These are phyloP conservation scores for Umimayanthus chanpuru DNA, from an alignment of 92 coral and sea anemone species.

Conservation along the genomic window DNA sequence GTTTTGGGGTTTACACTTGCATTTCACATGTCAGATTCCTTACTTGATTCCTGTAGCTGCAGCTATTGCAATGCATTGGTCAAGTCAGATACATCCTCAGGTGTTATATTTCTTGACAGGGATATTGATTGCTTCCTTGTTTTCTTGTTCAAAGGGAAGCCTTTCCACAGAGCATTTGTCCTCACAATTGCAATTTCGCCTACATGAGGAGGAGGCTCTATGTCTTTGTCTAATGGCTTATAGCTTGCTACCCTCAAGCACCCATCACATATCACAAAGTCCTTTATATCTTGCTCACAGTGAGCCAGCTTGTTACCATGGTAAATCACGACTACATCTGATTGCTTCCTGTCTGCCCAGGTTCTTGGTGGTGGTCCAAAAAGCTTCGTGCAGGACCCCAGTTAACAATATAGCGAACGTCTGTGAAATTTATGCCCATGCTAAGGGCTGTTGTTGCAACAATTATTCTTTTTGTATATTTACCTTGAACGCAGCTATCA, in stretches of 20 bases:
- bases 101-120: slow-evolving; percentile 41
- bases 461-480: slow-evolving; percentile 31
- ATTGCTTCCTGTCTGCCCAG: slow-evolving; percentile 40
- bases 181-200: slow-evolving; percentile 41
- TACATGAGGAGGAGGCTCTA: slow-evolving; percentile 49
- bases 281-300: slow-evolving; percentile 61
- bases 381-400: slow-evolving; percentile 56
- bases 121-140: background rate
- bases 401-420: slow-evolving; percentile 44
- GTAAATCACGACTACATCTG: slow-evolving; percentile 47
- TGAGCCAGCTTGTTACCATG: slow-evolving; percentile 53
- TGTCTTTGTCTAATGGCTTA: slow-evolving; percentile 55
- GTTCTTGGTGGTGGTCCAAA: slow-evolving; percentile 50
- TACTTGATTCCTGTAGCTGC: background rate
- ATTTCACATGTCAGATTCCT: background rate
- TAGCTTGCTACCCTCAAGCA: slow-evolving; percentile 64
- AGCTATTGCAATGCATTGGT: slow-evolving; percentile 25
- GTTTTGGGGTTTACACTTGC: slow-evolving; percentile 6
- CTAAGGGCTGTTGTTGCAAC: slow-evolving; percentile 53
- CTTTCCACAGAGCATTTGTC: background rate
- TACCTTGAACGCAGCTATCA: slow-evolving; percentile 27
- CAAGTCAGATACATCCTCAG: slow-evolving; percentile 33
- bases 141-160: slow-evolving; percentile 37
- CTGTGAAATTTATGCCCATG: slow-evolving; percentile 53
- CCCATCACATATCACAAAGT: slow-evolving; percentile 53